These are phyloP conservation scores for Marcusenius ussheri DNA, from an alignment of 2,113 vertebrate genomes.

Conservation along the genomic window DNA sequence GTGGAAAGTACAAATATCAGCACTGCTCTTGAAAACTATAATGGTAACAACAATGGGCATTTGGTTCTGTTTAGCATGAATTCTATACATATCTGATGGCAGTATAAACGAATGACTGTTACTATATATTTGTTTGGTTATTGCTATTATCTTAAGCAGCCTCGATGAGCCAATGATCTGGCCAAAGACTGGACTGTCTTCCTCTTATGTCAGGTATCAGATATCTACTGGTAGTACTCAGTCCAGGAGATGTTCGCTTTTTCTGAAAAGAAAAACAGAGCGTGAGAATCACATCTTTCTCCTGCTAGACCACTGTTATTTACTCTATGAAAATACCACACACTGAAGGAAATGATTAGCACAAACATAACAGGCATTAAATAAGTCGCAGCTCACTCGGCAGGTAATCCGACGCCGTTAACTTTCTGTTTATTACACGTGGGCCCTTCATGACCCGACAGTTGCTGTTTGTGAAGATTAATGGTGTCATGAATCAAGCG, in stretches of 20 bases:
- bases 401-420: not conserved
- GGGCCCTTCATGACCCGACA: not conserved
- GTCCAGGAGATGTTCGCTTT: not conserved
- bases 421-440: not conserved
- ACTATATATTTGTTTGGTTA: not conserved
- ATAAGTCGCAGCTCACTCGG: not conserved
- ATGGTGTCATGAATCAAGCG: not conserved
- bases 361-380: not conserved
- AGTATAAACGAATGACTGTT: not conserved
- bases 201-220: not conserved
- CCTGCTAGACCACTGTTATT: not conserved
- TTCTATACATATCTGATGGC: not conserved
- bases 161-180: not conserved
- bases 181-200: not conserved
- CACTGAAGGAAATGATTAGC: constrained; percentile 8
- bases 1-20: not conserved
- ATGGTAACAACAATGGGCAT: not conserved
- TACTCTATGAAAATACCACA: constrained; percentile 7
- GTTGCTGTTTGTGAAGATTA: not conserved
- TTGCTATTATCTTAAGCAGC: not conserved
- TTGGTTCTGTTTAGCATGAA: not conserved
- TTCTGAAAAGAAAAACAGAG: not conserved
- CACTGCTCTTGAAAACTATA: not conserved
- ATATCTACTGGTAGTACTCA: not conserved
- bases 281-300: not conserved